phyloP scores from a whole-genome alignment of 2,888 invertebrate genomes.

The Atherix ibis region DNA sequence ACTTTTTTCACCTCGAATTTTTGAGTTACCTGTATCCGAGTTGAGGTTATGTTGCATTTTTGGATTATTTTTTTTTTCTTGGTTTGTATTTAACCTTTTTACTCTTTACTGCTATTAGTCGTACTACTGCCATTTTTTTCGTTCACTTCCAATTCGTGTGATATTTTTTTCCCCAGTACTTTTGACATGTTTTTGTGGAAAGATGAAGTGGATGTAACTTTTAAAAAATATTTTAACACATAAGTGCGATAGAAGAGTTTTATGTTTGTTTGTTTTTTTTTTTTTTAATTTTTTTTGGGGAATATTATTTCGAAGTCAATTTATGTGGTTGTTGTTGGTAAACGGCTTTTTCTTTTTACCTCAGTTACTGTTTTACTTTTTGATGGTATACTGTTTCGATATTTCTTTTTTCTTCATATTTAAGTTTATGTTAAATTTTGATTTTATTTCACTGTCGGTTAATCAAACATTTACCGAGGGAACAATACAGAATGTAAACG shows the following conservation, averaged over 20 bases:
- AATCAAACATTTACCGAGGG: slow-evolving; percentile 10
- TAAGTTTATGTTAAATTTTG: not conserved
- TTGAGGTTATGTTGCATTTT: no score
- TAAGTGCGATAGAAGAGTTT: slow-evolving; percentile 25
- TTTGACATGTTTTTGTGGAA: slow-evolving; percentile 10
- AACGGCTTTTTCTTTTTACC: no score
- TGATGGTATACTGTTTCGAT: no score
- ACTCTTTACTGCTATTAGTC: no score
- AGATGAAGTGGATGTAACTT: slow-evolving; percentile 9
- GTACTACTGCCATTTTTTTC: no score
- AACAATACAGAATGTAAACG: slow-evolving; percentile 1
- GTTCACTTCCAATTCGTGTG: not conserved
- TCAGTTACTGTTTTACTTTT: no score
- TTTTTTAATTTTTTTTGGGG: not conserved
- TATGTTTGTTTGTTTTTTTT: not conserved
- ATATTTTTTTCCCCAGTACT: not conserved
- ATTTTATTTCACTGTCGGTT: slow-evolving; percentile 5
- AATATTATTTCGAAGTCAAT: no score
- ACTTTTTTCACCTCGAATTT: no score
- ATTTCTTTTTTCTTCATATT: no score
- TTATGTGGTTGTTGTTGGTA: slow-evolving; percentile 3
- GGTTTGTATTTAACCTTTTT: no score
- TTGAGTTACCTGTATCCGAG: no score
- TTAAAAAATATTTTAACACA: slow-evolving; percentile 28
- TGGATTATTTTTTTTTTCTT: no score